Conservation (phyloP, 2,797 vertebrate species). For the Pangasius mekongensis region DNA sequence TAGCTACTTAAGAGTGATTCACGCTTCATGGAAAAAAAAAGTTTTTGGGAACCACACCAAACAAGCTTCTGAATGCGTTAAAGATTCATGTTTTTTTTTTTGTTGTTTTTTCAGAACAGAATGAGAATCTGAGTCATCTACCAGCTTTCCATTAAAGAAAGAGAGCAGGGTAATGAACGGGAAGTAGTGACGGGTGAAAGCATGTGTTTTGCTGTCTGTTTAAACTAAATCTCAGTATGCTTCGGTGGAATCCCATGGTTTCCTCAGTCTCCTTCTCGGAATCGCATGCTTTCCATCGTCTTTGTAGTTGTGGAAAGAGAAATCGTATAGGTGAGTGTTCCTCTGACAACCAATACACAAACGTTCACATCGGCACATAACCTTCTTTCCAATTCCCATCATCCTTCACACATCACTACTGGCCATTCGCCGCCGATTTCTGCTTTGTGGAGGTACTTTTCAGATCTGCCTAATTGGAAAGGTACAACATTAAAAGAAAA, state of each 20-base stretch:
- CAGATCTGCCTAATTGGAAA: background rate
- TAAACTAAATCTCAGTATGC: background rate
- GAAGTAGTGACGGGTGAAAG: background rate
- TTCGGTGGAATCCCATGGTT: background rate
- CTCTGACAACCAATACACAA: background rate
- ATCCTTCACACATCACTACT: background rate
- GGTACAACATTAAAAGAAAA: background rate
- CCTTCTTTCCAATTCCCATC: background rate
- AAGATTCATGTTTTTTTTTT: background rate
- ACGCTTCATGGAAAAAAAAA: background rate
- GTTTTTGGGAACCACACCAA: slow-evolving; percentile 8
- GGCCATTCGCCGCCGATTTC: background rate
- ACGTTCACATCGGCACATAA: background rate
- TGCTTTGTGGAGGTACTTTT: background rate
- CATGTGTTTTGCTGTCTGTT: slow-evolving; percentile 10
- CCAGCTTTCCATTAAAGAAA: background rate
- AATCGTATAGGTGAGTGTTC: background rate
- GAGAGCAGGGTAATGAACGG: background rate
- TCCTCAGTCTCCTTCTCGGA: background rate
- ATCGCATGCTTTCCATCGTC: background rate
- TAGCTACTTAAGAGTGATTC: slow-evolving; percentile 7
- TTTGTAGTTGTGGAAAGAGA: background rate
- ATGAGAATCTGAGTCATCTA: background rate
- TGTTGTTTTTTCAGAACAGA: background rate
- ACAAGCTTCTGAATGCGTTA: background rate